Conservation (phyloP, 1,140 invertebrate species). For the Doryteuthis pealeii region DNA sequence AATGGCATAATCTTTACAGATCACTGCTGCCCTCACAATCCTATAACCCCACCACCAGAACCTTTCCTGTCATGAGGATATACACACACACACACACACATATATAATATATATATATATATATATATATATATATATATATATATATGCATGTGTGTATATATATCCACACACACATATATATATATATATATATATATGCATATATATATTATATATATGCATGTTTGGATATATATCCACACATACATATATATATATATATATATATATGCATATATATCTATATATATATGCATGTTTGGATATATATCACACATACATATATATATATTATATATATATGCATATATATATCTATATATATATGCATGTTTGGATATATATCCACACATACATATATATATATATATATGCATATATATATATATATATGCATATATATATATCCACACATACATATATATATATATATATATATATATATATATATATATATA, state of each 20-base stretch:
- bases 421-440: background rate
- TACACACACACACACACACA: background rate
- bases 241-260: background rate
- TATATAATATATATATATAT: constrained; percentile 5
- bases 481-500: too few relatives aligned
- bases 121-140: constrained; percentile 5
- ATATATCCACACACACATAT: background rate
- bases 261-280: background rate
- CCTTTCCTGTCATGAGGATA: background rate
- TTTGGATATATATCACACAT: background rate
- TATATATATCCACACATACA: background rate
- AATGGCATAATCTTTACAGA: too few relatives aligned
- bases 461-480: too few relatives aligned
- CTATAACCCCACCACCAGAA: too few relatives aligned
- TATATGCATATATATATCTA: background rate
- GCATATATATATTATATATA: background rate
- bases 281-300: background rate
- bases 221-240: background rate
- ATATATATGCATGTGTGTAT: background rate
- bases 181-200: background rate
- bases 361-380: background rate
- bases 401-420: constrained; percentile 4
- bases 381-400: background rate
- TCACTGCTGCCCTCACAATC: too few relatives aligned
- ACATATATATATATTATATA: background rate